These are phyloP conservation scores for Perca fluviatilis DNA, from an alignment of 2,113 vertebrate species.

Conservation along the genomic window DNA sequence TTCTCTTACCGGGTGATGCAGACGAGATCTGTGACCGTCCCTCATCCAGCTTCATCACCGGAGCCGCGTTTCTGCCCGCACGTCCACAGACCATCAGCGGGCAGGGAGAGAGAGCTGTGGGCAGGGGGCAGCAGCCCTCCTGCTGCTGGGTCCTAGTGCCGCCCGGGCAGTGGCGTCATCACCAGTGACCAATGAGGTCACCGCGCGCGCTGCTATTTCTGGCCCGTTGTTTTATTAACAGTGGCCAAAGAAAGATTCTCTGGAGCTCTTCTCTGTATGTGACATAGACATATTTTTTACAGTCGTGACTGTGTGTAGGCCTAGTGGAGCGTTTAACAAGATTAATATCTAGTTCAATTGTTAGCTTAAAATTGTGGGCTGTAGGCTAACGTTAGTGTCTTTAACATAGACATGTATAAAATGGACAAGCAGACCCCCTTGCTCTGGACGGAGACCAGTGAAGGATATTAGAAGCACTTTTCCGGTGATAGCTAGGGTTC, in stretches of 20 bases:
- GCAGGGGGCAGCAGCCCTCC: neutral
- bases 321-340: neutral
- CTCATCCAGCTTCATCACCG: constrained; percentile 44
- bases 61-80: constrained; percentile 35
- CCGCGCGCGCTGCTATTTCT: constrained; percentile 2
- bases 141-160: constrained; percentile 58
- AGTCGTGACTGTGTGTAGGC: no score
- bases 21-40: no score
- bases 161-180: fast-evolving
- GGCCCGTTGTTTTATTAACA: neutral
- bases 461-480: no score
- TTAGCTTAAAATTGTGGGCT: neutral
- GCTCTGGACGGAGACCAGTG: no score
- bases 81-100: constrained; percentile 48
- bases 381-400: neutral
- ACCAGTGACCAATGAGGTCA: neutral
- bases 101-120: no score
- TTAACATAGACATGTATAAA: neutral
- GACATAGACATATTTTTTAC: no score
- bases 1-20: no score
- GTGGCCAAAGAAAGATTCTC: no score
- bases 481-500: no score
- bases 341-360: neutral
- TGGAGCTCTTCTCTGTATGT: no score
- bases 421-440: no score